A percentile compares a stretch with the other conserved stretches of the same genome.
These are phyloP conservation scores for Sternarchorhynchus goeldii DNA, from an alignment of 2,797 vertebrate species.

Conservation along the genomic window DNA sequence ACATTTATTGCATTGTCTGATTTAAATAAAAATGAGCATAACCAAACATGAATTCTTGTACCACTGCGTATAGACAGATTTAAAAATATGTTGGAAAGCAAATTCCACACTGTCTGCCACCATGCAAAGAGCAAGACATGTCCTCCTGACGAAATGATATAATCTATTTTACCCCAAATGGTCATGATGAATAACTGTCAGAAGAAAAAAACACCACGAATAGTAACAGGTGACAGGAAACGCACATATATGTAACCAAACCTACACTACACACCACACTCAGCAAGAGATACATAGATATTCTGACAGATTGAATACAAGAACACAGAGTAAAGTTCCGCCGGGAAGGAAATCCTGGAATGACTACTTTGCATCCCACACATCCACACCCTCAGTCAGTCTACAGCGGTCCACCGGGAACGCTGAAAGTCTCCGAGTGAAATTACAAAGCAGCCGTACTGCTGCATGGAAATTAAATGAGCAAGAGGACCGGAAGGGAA, in stretches of 20 bases:
- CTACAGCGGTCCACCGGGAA: conserved; percentile 28
- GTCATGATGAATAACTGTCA: background rate
- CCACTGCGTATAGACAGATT: background rate
- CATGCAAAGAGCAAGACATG: background rate
- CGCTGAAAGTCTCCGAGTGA: conserved; percentile 26
- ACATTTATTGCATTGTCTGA: background rate
- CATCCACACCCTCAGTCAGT: conserved; percentile 38
- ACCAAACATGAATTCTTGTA: background rate
- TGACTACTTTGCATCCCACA: conserved; percentile 49
- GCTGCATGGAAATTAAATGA: conserved; percentile 46
- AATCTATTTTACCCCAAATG: background rate
- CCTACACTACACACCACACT: background rate
- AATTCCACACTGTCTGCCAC: background rate
- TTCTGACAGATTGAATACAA: conserved; percentile 38
- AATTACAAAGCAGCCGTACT: conserved; percentile 41
- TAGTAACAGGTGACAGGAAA: background rate
- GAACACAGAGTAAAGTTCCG: conserved; percentile 41
- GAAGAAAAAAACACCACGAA: background rate
- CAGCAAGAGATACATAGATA: conserved; percentile 20
- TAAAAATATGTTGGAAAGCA: background rate
- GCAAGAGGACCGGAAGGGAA: conserved; percentile 5
- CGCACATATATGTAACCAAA: background rate
- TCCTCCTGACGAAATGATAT: background rate
- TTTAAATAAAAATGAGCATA: background rate
- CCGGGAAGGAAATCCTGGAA: conserved; percentile 50